Base-by-base conservation (phyloP, 1,140 invertebrate species). In the Lamellibrachia luymesi region DNA sequence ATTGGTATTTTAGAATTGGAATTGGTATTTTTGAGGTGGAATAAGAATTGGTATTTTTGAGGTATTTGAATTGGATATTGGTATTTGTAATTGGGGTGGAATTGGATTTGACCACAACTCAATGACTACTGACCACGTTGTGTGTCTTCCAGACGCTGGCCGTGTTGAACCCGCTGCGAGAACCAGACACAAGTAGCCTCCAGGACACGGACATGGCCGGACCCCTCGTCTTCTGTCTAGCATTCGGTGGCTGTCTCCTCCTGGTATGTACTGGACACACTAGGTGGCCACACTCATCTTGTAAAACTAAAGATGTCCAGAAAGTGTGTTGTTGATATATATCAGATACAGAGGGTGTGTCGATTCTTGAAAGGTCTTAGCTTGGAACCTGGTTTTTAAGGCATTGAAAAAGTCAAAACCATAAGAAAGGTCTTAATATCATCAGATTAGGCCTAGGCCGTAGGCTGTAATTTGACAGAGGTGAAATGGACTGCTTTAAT, bases 131-230 rank as follows among this genome's bases (percentile, higher is more conserved):
- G 6, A 80, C 64, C 64, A 80, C 64, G 1, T 10, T 17, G 13
- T 92, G 0, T 92, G 27, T 50, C 51, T 94, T 94, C 49, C 92
- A 99, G 97, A 98, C 98, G 49, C 95, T 98, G 94, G 98, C 98
- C 13, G 98, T 99, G 4, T 96, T 99, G 56, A 99, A 99, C 97
- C 98, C 98, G 13, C 97, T 98, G 94, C 97, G 98, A 94, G 97
- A 97, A 91, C 97, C 98, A 93, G 98, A 98, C 96, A 97, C 98
- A 13, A 97, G 97, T 94, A 96, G 97, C n/a, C 96, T 97, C 94
- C 95, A 96, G 93, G 99, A 99, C 96, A 98, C 98, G 51, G 99
- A 99, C 96, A 97, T 99, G 93, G 98, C 98, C 52, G 99, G 99
- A 0, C 99, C 99, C 25, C 97, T 99, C 56, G 98, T 98, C 17